Evolutionary conservation across 2,113 vertebrate species (phyloP).

Genomic region (Pluvialis apricaria): DNA sequence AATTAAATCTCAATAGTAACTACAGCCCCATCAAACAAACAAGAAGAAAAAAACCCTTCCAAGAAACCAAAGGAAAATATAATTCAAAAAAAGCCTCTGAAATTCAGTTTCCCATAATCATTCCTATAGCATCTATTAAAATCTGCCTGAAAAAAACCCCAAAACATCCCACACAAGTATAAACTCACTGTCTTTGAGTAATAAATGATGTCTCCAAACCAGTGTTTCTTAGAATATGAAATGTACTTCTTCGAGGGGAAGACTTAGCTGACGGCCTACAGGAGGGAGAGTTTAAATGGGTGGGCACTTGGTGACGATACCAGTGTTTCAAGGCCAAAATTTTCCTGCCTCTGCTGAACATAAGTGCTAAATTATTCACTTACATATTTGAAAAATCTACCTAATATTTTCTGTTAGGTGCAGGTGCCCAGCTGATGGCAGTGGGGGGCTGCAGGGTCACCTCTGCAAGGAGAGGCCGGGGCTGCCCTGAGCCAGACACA

Average conservation of each 20-base stretch:
- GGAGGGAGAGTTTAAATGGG: not conserved
- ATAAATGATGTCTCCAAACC: not conserved
- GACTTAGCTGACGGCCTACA: not conserved
- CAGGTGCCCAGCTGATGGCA: not conserved
- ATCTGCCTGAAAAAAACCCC: not conserved
- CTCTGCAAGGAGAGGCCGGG: rapidly evolving
- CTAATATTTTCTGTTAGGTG: not conserved
- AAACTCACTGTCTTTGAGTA: not conserved
- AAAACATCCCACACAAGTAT: not conserved
- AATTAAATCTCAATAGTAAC: not conserved
- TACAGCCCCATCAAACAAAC: not conserved
- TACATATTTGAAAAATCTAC: not conserved
- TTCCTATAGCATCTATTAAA: not conserved
- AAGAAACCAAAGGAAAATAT: not conserved
- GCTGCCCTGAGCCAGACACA: rapidly evolving
- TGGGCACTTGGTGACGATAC: not conserved
- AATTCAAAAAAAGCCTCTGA: rapidly evolving
- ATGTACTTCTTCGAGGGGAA: not conserved
- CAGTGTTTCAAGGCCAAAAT: not conserved
- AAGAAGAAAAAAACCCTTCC: rapidly evolving
- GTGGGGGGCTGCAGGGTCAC: rapidly evolving
- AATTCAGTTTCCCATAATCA: not conserved
- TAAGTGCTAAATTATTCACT: not conserved
- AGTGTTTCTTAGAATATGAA: not conserved
- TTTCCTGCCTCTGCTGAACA: not conserved